phyloP scores from a whole-genome alignment of 2,113 vertebrate species.

The Prunella himalayana region DNA sequence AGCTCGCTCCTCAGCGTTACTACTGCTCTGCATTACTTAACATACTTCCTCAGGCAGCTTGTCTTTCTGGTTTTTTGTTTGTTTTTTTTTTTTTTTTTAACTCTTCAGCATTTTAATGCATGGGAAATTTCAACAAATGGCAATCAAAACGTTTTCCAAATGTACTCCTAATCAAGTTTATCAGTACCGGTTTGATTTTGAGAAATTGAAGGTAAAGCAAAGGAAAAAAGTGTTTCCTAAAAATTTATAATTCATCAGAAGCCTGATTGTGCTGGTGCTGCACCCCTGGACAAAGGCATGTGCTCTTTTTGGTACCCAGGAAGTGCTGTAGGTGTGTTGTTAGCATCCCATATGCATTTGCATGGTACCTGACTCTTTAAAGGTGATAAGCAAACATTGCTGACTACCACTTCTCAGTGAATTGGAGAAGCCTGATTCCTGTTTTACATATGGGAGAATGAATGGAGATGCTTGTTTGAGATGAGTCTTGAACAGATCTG shows the following conservation, averaged over 20 bases:
- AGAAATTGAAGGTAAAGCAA: constrained; percentile 2
- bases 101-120: not conserved
- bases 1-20: not conserved
- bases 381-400: not conserved
- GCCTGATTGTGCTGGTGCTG: not conserved
- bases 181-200: constrained; percentile 49
- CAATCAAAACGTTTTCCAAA: constrained; percentile 64
- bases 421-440: not conserved
- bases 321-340: not conserved
- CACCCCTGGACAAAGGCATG: not conserved
- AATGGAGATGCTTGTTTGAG: not conserved
- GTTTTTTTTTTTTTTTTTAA: not conserved
- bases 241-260: constrained; percentile 4
- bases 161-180: constrained; percentile 52
- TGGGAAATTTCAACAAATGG: constrained; percentile 21
- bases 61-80: not conserved
- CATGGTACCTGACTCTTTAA: not conserved
- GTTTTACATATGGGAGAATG: not conserved
- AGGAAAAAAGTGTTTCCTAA: constrained; percentile 21
- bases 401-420: not conserved
- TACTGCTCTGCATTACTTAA: not conserved
- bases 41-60: not conserved
- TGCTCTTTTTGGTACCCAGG: not conserved
- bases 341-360: not conserved
- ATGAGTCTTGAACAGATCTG: not conserved